Conservation (phyloP, 2,797 vertebrate genomes). For the Chaunax sp. region DNA sequence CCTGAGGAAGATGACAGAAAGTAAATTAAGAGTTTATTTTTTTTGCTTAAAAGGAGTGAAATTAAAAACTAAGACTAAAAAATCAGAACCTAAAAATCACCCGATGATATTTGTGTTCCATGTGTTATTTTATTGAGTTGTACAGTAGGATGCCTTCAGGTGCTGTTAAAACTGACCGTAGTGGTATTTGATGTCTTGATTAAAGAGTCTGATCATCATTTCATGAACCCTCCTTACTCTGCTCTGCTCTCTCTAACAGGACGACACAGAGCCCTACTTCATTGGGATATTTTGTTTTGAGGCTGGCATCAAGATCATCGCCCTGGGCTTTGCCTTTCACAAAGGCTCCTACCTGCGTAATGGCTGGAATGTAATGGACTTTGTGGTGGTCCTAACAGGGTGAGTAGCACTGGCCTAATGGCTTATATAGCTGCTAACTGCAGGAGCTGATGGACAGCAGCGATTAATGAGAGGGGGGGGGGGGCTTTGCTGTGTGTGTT, state of each 20-base stretch:
- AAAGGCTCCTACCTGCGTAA: slow-evolving; percentile 98
- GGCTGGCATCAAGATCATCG: slow-evolving; percentile 98
- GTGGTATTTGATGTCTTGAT: too few relatives aligned
- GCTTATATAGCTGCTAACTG: slow-evolving; percentile 62
- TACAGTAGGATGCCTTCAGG: too few relatives aligned
- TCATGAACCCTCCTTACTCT: slow-evolving; percentile 13
- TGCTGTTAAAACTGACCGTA: too few relatives aligned
- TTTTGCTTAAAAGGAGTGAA: too few relatives aligned
- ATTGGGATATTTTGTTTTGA: slow-evolving; percentile 99
- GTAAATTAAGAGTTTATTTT: too few relatives aligned
- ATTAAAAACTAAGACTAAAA: too few relatives aligned
- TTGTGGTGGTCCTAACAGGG: slow-evolving; percentile 98
- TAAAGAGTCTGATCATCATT: not conserved
- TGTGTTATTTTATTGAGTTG: too few relatives aligned
- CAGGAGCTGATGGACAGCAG: slow-evolving; percentile 64
- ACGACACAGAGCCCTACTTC: slow-evolving; percentile 98
- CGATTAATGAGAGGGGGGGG: slow-evolving; percentile 56
- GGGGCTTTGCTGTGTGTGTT: slow-evolving; percentile 29
- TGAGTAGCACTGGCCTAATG: slow-evolving; percentile 81
- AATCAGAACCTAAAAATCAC: too few relatives aligned
- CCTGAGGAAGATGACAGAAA: too few relatives aligned
- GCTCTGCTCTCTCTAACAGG: slow-evolving; percentile 79
- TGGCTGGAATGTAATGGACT: slow-evolving; percentile 99
- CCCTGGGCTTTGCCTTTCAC: slow-evolving; percentile 96
- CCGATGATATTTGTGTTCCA: too few relatives aligned